Evolutionary conservation across 2,888 invertebrate species (phyloP), one percentile per base, ranked within the genome.

Genomic region (Tineola bisselliella): DNA sequence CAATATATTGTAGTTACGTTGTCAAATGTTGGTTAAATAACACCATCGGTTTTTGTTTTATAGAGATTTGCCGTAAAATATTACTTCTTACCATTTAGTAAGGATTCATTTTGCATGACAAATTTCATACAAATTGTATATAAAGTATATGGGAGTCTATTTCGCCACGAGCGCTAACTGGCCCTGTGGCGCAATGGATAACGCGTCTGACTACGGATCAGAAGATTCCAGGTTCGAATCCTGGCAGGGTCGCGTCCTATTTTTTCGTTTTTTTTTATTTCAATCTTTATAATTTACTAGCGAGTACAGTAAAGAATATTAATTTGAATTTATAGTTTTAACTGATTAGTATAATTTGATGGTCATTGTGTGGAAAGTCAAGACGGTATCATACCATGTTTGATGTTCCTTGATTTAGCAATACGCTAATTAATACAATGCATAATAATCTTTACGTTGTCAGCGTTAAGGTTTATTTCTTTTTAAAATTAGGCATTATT

Each of bases 191-290:
- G 89, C 89, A 89, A 89, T 76, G 89, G 88, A 90, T 90, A 90
- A 90, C 89, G 90, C 90, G 90, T 90, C 90, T 90, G 90, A 89
- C 90, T 90, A 90, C 90, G 89, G 89, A 90, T 90, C 90, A 89
- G 88, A 88, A 89, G 88, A 89, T 89, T 89, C 88, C 90, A 90
- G 89, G 84, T 89, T 89, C 88, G 88, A 89, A 88, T 89, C 89
- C 88, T 89, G 89, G 88, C 88, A 89, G 82, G 88, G 88, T 88
- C 88, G 88, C 67, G 0, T 0, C 11, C 0, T 57, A 67, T 70
- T 66, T 18, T 5, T 65, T 66, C 70, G 70, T 57, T 61, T 59
- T 64, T 62, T 64, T 63, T 31, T 60, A 60, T 56, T 15, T 19
- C 5, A 15, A 19, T 25, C 5, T 11, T 12, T 19, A 4, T 30